Evolutionary conservation across 2,888 invertebrate genomes (phyloP).

Genomic region (Thelaira solivaga): DNA sequence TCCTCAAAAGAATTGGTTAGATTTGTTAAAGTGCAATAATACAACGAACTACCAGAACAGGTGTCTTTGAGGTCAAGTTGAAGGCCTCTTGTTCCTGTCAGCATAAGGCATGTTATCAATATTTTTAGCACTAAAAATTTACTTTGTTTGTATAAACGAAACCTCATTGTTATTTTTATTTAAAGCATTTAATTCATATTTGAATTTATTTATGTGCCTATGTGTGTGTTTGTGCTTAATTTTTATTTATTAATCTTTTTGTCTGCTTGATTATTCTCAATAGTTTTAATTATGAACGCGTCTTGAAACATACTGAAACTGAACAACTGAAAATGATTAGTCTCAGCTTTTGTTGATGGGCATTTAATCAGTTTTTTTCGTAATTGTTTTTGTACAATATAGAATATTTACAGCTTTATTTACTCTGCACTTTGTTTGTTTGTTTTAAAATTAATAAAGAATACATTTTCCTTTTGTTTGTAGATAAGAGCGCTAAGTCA

Average conservation of each 20-base stretch:
- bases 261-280: not conserved
- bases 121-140: constrained; percentile 5
- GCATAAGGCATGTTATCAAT: constrained; percentile 44
- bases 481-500: too few species aligned
- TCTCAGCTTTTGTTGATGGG: not conserved
- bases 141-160: constrained; percentile 10
- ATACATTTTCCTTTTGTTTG: too few species aligned
- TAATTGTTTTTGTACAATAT: not conserved
- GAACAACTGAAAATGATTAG: not conserved
- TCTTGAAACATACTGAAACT: constrained; percentile 23
- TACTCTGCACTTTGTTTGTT: not conserved
- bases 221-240: constrained; percentile 12
- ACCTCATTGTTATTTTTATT: constrained; percentile 30
- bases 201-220: constrained; percentile 9
- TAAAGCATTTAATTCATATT: not conserved
- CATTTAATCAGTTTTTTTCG: constrained; percentile 37
- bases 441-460: too few species aligned
- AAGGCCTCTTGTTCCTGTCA: constrained; percentile 22
- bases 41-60: constrained; percentile 65
- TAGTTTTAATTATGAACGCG: constrained; percentile 5
- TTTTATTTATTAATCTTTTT: not conserved
- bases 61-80: constrained; percentile 66
- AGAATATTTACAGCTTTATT: constrained; percentile 22
- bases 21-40: constrained; percentile 62
- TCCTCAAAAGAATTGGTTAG: constrained; percentile 58